These are phyloP conservation scores for Pteropus rufus DNA, from an alignment of 2,797 vertebrate genomes.

Conservation along the genomic window DNA sequence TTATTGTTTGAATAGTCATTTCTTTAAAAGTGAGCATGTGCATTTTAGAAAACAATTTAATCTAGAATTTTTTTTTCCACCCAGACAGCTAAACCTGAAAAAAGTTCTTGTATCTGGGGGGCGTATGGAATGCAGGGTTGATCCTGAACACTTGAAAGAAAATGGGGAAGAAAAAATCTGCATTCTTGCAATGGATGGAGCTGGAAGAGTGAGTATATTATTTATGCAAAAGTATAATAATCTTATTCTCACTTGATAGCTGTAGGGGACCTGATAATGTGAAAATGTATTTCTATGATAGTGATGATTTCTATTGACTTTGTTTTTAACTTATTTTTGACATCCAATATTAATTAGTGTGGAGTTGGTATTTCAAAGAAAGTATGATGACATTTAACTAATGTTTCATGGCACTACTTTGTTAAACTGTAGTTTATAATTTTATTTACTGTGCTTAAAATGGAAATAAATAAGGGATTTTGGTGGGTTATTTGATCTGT, in stretches of 20 bases:
- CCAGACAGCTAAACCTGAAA: conserved; percentile 95
- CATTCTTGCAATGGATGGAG: conserved; percentile 93
- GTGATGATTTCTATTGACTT: neutral
- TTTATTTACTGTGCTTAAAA: conserved; percentile 35
- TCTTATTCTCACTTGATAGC: neutral
- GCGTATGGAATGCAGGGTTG: conserved; percentile 91
- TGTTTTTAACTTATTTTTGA: conserved; percentile 16
- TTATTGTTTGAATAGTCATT: neutral
- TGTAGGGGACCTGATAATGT: neutral
- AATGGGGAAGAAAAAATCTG: conserved; percentile 90
- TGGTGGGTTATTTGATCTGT: conserved; percentile 4
- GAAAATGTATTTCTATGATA: neutral
- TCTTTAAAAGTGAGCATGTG: conserved; percentile 36
- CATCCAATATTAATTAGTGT: neutral
- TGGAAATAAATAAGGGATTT: conserved; percentile 7
- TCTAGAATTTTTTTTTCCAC: conserved; percentile 3
- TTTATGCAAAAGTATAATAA: neutral
- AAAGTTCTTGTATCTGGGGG: conserved; percentile 95
- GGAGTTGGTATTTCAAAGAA: conserved; percentile 2
- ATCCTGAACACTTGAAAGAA: conserved; percentile 92
- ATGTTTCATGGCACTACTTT: neutral
- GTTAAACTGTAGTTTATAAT: neutral
- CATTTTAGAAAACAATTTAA: conserved; percentile 37
- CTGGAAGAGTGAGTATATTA: conserved; percentile 90
- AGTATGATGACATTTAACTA: neutral